phyloP scores from a whole-genome alignment of 1,140 invertebrate genomes.

The Drosophila willistoni region DNA sequence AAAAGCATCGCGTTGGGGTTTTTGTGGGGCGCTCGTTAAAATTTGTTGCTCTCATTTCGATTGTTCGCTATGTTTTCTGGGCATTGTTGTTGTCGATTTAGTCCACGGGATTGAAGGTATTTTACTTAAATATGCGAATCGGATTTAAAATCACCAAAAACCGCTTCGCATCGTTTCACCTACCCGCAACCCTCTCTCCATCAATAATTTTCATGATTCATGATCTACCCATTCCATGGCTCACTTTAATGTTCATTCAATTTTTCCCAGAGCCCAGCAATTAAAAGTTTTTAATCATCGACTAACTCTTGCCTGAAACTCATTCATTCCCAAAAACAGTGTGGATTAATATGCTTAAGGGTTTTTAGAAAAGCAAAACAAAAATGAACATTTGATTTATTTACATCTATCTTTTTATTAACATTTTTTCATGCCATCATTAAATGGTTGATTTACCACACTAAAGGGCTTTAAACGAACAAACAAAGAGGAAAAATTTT shows the following conservation, averaged over 20 bases:
- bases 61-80: slow-evolving; percentile 15
- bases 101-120: slow-evolving; percentile 19
- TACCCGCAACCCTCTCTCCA: neutral
- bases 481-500: neutral
- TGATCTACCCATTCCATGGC: neutral
- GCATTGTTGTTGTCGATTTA: slow-evolving; percentile 20
- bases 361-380: neutral
- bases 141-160: slow-evolving; percentile 20
- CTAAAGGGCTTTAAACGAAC: neutral
- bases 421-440: neutral
- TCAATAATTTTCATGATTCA: neutral
- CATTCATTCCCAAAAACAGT: neutral
- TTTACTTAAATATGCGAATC: slow-evolving; percentile 25
- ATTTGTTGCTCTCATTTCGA: slow-evolving; percentile 30
- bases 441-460: slow-evolving; percentile 4
- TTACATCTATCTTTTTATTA: neutral
- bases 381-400: slow-evolving; percentile 1
- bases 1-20: slow-evolving; percentile 25
- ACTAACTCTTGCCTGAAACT: neutral
- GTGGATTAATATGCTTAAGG: neutral
- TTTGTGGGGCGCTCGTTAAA: slow-evolving; percentile 28
- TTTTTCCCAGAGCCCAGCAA: slow-evolving; percentile 7
- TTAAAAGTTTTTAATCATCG: slow-evolving; percentile 22
- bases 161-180: neutral
- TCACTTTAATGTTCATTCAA: neutral